phyloP scores from a whole-genome alignment of 2,888 invertebrate genomes.

The Hydriomena furcata region DNA sequence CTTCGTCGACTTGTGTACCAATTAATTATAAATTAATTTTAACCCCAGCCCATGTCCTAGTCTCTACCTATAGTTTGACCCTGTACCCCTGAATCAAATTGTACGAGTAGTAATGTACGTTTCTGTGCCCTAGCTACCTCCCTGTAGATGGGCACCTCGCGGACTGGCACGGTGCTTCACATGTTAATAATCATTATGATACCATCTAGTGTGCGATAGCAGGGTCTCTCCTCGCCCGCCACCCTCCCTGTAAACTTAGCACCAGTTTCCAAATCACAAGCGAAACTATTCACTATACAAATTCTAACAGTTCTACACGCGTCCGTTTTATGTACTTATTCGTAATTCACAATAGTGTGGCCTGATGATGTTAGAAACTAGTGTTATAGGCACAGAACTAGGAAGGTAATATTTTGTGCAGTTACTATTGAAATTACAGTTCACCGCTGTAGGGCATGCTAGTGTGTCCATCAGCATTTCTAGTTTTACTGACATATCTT shows the following conservation, averaged over 20 bases:
- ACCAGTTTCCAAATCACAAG: background rate
- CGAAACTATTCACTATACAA: too few species aligned
- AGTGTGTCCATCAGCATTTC: constrained; percentile 5
- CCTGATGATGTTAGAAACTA: background rate
- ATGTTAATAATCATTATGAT: constrained; percentile 84
- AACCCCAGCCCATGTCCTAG: too few species aligned
- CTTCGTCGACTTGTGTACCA: too few species aligned
- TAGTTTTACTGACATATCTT: background rate
- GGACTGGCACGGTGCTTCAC: constrained; percentile 76
- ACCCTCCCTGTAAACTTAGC: constrained; percentile 24
- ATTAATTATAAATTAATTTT: too few species aligned
- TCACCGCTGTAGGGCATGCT: constrained; percentile 30
- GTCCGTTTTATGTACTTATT: too few species aligned
- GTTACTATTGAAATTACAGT: constrained; percentile 41
- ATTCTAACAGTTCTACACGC: too few species aligned
- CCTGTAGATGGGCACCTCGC: constrained; percentile 62
- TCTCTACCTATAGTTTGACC: too few species aligned
- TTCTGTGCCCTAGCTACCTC: constrained; percentile 4
- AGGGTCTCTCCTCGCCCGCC: constrained; percentile 56
- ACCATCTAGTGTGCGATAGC: constrained; percentile 82
- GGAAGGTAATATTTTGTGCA: constrained; percentile 41
- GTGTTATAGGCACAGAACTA: constrained; percentile 21
- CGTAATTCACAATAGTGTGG: background rate
- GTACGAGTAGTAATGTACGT: too few species aligned
- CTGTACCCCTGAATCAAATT: too few species aligned